phyloP scores from a whole-genome alignment of 1,140 invertebrate genomes.

The Ceratitis capitata region DNA sequence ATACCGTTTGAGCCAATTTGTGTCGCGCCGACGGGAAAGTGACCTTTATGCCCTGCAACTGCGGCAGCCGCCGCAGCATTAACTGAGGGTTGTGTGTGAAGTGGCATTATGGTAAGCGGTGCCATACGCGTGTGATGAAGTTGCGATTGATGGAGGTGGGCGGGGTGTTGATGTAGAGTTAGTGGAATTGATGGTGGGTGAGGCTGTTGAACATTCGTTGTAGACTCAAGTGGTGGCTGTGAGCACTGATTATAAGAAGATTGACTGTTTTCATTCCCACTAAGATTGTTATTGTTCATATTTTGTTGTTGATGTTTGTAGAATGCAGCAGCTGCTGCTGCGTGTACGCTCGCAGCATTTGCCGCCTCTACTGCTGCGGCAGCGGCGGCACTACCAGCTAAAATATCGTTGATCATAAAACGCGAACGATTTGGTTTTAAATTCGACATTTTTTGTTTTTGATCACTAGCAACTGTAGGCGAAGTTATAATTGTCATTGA shows the following conservation, averaged over 20 bases:
- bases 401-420: slow-evolving; percentile 84
- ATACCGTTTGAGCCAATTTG: slow-evolving; percentile 55
- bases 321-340: slow-evolving; percentile 50
- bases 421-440: slow-evolving; percentile 75
- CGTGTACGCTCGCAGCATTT: slow-evolving; percentile 41
- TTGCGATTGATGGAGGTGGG: slow-evolving; percentile 32
- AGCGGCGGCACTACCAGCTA: slow-evolving; percentile 70
- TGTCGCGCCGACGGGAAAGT: slow-evolving; percentile 48
- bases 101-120: slow-evolving; percentile 25
- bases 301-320: slow-evolving; percentile 55
- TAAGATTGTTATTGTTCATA: slow-evolving; percentile 51
- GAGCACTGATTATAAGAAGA: slow-evolving; percentile 39
- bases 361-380: slow-evolving; percentile 49
- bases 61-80: slow-evolving; percentile 42
- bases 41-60: slow-evolving; percentile 43
- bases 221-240: slow-evolving; percentile 47
- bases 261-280: slow-evolving; percentile 45
- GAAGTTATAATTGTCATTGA: slow-evolving; percentile 62
- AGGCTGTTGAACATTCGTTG: slow-evolving; percentile 45
- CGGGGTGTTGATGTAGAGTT: slow-evolving; percentile 40
- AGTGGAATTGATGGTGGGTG: slow-evolving; percentile 44
- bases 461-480: slow-evolving; percentile 45
- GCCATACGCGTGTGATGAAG: slow-evolving; percentile 30
- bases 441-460: slow-evolving; percentile 61
- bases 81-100: slow-evolving; percentile 23